These are phyloP conservation scores for Stigmatopora nigra DNA, from an alignment of 2,113 vertebrate genomes.

Conservation along the genomic window DNA sequence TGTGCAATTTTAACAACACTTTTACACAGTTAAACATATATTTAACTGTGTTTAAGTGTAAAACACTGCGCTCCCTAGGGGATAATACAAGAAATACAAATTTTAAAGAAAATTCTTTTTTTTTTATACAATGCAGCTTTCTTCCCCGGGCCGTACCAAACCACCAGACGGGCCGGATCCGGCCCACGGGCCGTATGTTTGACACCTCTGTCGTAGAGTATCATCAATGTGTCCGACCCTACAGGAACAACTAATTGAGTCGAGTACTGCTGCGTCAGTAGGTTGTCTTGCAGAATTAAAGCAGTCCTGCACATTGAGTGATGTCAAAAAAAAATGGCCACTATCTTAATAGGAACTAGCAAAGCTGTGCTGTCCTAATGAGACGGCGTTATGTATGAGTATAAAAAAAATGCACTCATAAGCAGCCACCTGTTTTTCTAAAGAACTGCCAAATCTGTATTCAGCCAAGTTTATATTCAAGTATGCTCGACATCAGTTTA, in stretches of 20 bases:
- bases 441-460: not conserved
- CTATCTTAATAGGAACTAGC: constrained; percentile 1
- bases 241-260: constrained; percentile 22
- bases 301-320: constrained; percentile 3
- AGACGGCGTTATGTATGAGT: not conserved
- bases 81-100: too few relatives aligned
- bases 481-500: not conserved
- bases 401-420: not conserved
- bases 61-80: too few relatives aligned
- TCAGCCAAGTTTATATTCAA: not conserved
- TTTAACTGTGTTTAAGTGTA: too few relatives aligned
- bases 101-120: too few relatives aligned
- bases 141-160: too few relatives aligned
- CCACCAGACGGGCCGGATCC: too few relatives aligned
- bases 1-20: too few relatives aligned
- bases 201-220: constrained; percentile 11
- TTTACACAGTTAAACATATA: too few relatives aligned
- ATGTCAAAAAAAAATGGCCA: constrained; percentile 19
- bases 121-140: too few relatives aligned
- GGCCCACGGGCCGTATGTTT: too few relatives aligned
- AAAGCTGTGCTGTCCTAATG: not conserved
- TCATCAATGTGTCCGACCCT: constrained; percentile 39
- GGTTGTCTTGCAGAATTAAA: constrained; percentile 19
- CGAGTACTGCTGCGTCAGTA: constrained; percentile 32
- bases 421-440: not conserved